These are phyloP conservation scores for Karalla daura DNA, from an alignment of 2,797 vertebrate species.

Conservation along the genomic window DNA sequence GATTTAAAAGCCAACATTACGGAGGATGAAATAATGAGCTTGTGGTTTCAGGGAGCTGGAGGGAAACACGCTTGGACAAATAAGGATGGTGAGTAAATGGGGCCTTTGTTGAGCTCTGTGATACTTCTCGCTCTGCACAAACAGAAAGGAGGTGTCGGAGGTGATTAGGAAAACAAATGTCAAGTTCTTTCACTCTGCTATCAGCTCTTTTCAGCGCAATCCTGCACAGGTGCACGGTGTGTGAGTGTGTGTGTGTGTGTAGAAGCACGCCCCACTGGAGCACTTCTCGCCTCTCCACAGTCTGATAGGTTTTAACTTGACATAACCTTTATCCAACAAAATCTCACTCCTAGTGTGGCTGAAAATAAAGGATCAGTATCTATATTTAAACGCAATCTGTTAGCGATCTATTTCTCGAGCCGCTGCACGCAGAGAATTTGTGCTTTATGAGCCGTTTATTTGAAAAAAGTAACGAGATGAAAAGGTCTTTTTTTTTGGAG, in stretches of 20 bases:
- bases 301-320: conserved; percentile 11
- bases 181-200: conserved; percentile 75
- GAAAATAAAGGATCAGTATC: conserved; percentile 14
- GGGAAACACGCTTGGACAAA: conserved; percentile 72
- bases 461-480: background rate
- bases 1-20: conserved; percentile 72
- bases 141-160: conserved; percentile 67
- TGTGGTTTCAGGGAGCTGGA: conserved; percentile 73
- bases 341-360: background rate
- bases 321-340: conserved; percentile 14
- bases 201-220: conserved; percentile 61
- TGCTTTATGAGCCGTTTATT: background rate
- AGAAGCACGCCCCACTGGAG: conserved; percentile 34
- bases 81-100: conserved; percentile 66
- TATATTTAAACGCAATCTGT: background rate
- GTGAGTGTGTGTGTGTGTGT: conserved; percentile 13
- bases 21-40: conserved; percentile 74
- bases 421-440: background rate
- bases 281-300: conserved; percentile 21
- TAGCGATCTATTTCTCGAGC: background rate
- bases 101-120: conserved; percentile 68
- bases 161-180: conserved; percentile 80
- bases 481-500: background rate
- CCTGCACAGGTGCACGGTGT: conserved; percentile 62
- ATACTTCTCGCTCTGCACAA: conserved; percentile 72